Conservation (phyloP, 2,113 vertebrate genomes). For the Trichechus manatus region DNA sequence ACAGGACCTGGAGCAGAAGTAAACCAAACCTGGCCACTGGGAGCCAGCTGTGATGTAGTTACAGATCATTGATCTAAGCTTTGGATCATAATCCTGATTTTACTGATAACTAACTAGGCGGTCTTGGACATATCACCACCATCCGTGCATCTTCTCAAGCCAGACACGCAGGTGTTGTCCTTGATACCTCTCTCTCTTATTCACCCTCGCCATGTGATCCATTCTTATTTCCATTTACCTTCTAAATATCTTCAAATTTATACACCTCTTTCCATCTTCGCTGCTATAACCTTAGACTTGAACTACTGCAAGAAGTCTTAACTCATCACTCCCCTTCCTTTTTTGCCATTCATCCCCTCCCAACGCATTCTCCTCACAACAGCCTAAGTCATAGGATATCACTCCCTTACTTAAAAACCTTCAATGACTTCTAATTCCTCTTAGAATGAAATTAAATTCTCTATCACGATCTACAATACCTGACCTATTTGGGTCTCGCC, state of each 20-base stretch:
- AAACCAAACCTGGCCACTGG: too few relatives aligned
- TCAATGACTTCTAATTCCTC: neutral
- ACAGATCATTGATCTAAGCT: neutral
- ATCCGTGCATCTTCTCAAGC: neutral
- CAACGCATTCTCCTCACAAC: neutral
- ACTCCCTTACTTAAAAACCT: neutral
- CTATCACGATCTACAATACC: fast-evolving
- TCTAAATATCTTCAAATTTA: neutral
- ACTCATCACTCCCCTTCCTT: neutral
- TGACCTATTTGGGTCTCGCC: fast-evolving
- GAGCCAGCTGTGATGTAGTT: neutral
- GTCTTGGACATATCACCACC: neutral
- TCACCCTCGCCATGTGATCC: neutral
- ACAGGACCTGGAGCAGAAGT: neutral
- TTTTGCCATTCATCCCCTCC: neutral
- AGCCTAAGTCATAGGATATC: neutral
- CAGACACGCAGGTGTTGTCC: neutral
- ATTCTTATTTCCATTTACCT: neutral
- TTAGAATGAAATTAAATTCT: neutral
- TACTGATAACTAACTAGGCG: neutral
- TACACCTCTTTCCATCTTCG: neutral
- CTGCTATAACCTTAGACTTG: neutral
- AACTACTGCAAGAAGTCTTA: neutral
- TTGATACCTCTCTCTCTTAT: neutral
- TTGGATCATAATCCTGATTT: neutral